phyloP scores from a whole-genome alignment of 1,140 invertebrate genomes.

The Episyrphus balteatus region DNA sequence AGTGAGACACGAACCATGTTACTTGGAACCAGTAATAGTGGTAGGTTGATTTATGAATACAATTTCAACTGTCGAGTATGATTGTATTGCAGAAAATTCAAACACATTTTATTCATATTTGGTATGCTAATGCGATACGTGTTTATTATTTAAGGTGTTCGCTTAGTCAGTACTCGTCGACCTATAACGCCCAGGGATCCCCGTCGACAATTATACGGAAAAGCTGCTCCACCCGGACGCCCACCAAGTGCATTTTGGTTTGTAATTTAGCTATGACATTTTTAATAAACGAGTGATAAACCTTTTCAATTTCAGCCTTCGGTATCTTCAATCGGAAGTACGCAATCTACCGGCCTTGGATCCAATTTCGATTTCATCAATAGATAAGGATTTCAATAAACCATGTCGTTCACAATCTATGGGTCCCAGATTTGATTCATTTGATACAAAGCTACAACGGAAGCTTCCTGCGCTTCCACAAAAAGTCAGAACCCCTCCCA shows the following conservation, averaged over 20 bases:
- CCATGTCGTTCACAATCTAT: too few relatives aligned
- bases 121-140: too few relatives aligned
- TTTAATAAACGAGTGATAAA: not conserved
- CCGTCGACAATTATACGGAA: conserved; percentile 57
- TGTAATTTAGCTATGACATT: conserved; percentile 10
- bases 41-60: too few relatives aligned
- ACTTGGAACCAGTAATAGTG: too few relatives aligned
- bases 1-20: too few relatives aligned
- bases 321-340: conserved; percentile 32
- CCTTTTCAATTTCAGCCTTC: conserved; percentile 28
- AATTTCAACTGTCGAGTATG: too few relatives aligned
- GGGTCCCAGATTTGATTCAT: too few relatives aligned
- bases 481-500: too few relatives aligned
- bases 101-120: too few relatives aligned
- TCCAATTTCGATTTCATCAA: conserved; percentile 5
- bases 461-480: too few relatives aligned
- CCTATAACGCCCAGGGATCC: conserved; percentile 71
- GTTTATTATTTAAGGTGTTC: conserved; percentile 20
- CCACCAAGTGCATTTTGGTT: conserved; percentile 72
- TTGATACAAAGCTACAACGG: too few relatives aligned
- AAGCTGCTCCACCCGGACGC: conserved; percentile 43
- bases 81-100: too few relatives aligned
- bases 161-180: conserved; percentile 55
- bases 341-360: conserved; percentile 14
- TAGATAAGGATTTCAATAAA: not conserved